Evolutionary conservation across 1,140 invertebrate genomes (phyloP), one percentile per base, ranked within the genome.

Genomic region (Drosophila kohkoa): DNA sequence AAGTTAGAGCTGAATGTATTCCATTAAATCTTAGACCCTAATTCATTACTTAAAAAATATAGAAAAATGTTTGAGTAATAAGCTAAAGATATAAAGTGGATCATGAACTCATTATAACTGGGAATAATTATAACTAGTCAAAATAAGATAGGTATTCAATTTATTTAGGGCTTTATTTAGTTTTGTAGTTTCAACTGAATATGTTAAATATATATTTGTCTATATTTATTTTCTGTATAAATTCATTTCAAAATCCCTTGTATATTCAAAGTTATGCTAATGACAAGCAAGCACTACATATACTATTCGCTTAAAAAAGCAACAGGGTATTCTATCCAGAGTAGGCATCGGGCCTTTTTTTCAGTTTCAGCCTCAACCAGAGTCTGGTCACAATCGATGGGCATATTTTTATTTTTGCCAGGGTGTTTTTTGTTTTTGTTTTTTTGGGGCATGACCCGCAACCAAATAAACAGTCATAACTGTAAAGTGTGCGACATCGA

Each of bases 381-480:
- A 52, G 30, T 73, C 67, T 70, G 81, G 25, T 77, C 73, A 65
- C 62, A 81, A 72, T 80, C 64, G 79, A 79, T 76, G 54, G 60
- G 54, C 73, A 75, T 63, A 70, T 58, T 70, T 63, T 46, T 57
- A 8, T 43, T 49, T 41, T 25, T 70, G 51, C 15, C 30, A 59
- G 13, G 32, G 15, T 52, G 4, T 59, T 43, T 73, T 38, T 43
- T 8, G 43, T 35, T 54, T 46, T 32, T 52, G 38, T 62, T 45
- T 69, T 77, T 69, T 57, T 48, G 48, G 72, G 55, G 16, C 64
- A 64, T 52, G 65, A 75, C 58, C 59, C 59, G 64, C 75, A 74
- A 71, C 66, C 77, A 79, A 73, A 77, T 76, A 77, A 82, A 82
- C 70, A 68, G 67, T 75, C 81, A 71, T 87, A 88, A 88, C 83